Evolutionary conservation across 2,888 invertebrate genomes (phyloP).

Genomic region (Polia nebulosa): DNA sequence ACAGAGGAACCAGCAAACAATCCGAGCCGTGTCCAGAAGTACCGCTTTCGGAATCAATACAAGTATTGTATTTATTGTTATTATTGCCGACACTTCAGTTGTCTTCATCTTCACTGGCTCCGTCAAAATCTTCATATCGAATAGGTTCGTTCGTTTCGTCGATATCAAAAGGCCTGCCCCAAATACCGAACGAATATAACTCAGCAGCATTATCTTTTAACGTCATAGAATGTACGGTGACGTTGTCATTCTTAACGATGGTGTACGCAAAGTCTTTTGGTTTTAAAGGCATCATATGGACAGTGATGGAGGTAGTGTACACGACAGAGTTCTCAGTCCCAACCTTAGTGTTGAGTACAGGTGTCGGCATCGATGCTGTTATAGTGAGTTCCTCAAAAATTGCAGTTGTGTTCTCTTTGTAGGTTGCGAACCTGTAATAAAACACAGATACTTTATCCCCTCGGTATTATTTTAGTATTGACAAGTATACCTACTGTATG

Average conservation of each 20-base stretch:
- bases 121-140: slow-evolving; percentile 56
- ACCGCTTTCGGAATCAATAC: too few relatives aligned
- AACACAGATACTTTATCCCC: background rate
- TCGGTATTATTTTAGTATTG: too few relatives aligned
- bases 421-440: slow-evolving; percentile 84
- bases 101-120: slow-evolving; percentile 6
- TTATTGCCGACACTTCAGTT: background rate
- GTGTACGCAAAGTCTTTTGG: slow-evolving; percentile 75
- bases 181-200: slow-evolving; percentile 88
- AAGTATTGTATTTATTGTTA: too few relatives aligned
- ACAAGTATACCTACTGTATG: too few relatives aligned
- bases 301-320: slow-evolving; percentile 87
- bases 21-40: too few relatives aligned
- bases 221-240: slow-evolving; percentile 68
- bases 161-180: slow-evolving; percentile 87
- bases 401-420: slow-evolving; percentile 79
- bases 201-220: slow-evolving; percentile 73
- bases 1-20: too few relatives aligned
- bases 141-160: slow-evolving; percentile 79
- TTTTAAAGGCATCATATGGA: slow-evolving; percentile 87
- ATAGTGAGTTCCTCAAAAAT: slow-evolving; percentile 87
- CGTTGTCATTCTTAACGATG: slow-evolving; percentile 45
- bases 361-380: slow-evolving; percentile 81
- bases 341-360: slow-evolving; percentile 65
- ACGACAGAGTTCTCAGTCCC: slow-evolving; percentile 80